A percentile compares a stretch with the other conserved stretches of the same genome.
Evolutionary conservation across 1,140 invertebrate species (phyloP).

Genomic region (Alviniconcha marisindica): DNA sequence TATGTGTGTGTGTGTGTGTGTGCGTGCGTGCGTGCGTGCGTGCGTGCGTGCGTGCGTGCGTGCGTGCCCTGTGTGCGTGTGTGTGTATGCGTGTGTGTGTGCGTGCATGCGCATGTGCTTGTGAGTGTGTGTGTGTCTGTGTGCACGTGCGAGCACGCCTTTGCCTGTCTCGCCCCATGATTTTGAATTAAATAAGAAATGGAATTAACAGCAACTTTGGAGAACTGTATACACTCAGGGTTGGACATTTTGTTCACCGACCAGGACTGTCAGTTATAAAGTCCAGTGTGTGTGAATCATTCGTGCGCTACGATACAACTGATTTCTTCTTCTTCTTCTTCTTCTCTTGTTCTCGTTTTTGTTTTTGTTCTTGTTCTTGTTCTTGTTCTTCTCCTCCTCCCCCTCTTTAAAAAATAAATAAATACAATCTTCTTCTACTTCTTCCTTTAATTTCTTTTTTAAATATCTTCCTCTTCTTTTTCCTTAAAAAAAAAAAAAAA

Average conservation of each 20-base stretch:
- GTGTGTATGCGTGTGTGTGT: neutral
- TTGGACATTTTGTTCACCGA: too few relatives aligned
- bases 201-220: too few relatives aligned
- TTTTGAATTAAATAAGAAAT: too few relatives aligned
- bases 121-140: conserved; percentile 8
- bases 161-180: neutral
- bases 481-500: too few relatives aligned
- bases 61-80: conserved; percentile 1
- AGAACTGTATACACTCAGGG: too few relatives aligned
- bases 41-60: conserved; percentile 12
- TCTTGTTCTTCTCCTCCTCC: too few relatives aligned
- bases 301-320: too few relatives aligned
- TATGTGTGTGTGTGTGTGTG: neutral
- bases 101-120: conserved; percentile 12
- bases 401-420: neutral
- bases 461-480: too few relatives aligned
- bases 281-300: too few relatives aligned
- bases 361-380: neutral
- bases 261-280: too few relatives aligned
- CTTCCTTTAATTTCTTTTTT: neutral
- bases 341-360: neutral
- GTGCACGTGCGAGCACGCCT: neutral
- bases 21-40: neutral
- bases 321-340: too few relatives aligned
- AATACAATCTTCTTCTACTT: neutral